Evolutionary conservation across 2,113 vertebrate genomes (phyloP), one percentile per base, ranked within the genome.

Genomic region (Sphaerodactylus townsendi): DNA sequence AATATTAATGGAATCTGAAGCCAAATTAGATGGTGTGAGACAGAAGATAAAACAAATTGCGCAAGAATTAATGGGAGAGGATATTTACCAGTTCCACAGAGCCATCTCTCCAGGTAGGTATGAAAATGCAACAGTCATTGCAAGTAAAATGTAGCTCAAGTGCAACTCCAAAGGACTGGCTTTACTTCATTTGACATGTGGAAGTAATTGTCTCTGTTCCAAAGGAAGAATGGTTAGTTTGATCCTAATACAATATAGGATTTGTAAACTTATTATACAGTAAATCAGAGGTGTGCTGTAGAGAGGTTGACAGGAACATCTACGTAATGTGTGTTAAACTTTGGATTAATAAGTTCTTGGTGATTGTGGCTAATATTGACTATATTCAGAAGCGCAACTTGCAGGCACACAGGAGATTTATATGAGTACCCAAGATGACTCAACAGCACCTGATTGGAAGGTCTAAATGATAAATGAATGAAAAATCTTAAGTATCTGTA

Each of bases 31-130:
- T 76, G 94, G 84, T 50, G 97, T 99, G 87, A 96, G 98, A 84
- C 96, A 96, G 91, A 99, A 98, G 92, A 98, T 99, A 68, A 94
- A 97, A 44, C 97, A 97, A 80, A 96, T 99, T 81, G 98, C 99
- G 0, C 97, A 98, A 62, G 98, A 99, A 87, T 95, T 99, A 35
- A 93, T 95, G 87, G 98, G 97, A 91, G 98, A 99, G 85, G 98
- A 99, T 86, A 94, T 98, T 92, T 94, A 97, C 92, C 99, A 99
- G 77, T 99, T 98, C 87, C 98, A 99, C 88, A 96, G 97, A 94
- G 98, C 99, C 53, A 96, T 99, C 89, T 98, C 98, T 50, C 95
- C 97, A 92, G 98, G 98, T 98, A 87, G 94, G 95, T 87, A 33
- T 53, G 19, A 25, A 25, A 85, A 64, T n/a, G n/a, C 2, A 88